Percentiles rank a stretch among this genome's conserved stretches.
These are phyloP conservation scores for Chrysaora quinquecirrha DNA, from an alignment of 30 jellyfish, hydroid and myxozoan species.

Conservation along the genomic window DNA sequence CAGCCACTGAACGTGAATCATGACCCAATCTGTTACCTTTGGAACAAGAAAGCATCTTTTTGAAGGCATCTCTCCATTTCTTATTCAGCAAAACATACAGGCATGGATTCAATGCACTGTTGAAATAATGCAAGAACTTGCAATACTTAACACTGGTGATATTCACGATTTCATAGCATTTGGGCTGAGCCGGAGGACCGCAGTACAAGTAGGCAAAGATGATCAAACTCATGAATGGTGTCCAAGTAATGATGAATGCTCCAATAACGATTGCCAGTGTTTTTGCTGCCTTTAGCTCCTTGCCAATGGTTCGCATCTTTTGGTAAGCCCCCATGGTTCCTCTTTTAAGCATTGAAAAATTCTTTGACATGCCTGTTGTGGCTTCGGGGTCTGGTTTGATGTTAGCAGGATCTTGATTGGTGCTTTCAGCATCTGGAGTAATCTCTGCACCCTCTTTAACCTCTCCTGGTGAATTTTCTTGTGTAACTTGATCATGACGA, in stretches of 20 bases:
- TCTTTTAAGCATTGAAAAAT: slow-evolving; percentile 28
- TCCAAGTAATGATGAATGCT: slow-evolving; percentile 82
- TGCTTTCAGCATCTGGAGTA: too few relatives aligned
- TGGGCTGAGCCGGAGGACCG: slow-evolving; percentile 27
- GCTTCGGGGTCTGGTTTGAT: not conserved
- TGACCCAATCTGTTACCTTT: slow-evolving; percentile 17
- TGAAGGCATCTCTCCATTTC: slow-evolving; percentile 85
- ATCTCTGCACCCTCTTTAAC: too few relatives aligned
- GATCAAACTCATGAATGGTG: slow-evolving; percentile 84
- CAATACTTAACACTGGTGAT: slow-evolving; percentile 37
- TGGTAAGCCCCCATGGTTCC: slow-evolving; percentile 51
- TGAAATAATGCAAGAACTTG: slow-evolving; percentile 81
- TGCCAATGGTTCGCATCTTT: slow-evolving; percentile 40
- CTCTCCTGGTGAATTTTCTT: too few relatives aligned
- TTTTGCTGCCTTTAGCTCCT: slow-evolving; percentile 91
- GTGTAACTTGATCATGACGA: too few relatives aligned
- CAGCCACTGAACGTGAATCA: slow-evolving; percentile 8
- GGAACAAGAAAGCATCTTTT: slow-evolving; percentile 49
- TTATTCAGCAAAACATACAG: slow-evolving; percentile 74
- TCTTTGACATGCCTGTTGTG: not conserved
- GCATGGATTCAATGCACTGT: slow-evolving; percentile 85
- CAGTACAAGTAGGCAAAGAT: slow-evolving; percentile 55
- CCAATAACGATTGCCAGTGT: slow-evolving; percentile 82
- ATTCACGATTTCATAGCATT: slow-evolving; percentile 25
- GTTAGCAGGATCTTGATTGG: too few relatives aligned